Evolutionary conservation across 2,113 vertebrate genomes (phyloP), one percentile per base, ranked within the genome.

Genomic region (Glaucomys volans): DNA sequence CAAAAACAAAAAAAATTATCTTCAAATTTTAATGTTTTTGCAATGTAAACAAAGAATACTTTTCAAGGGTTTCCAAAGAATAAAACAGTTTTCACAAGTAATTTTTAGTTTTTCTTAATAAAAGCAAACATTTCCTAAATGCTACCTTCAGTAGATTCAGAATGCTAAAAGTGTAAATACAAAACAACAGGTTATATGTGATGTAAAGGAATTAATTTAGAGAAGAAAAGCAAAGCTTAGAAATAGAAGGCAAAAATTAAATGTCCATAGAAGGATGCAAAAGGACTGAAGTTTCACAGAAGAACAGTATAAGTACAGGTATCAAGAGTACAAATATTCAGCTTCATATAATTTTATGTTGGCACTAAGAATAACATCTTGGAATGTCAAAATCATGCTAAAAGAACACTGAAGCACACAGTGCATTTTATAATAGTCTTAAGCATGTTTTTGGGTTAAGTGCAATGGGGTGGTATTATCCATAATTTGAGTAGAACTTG

Each of bases 11-110:
- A 62, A 12, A n/a, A 83, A 57, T 62, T 93, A 26, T 26, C 7
- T 91, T 71, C 28, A 75, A 71, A 80, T n/a, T 74, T 97, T 83
- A 93, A 84, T 47, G 44, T 95, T 94, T 96, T 92, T 54, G 2
- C 11, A 66, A 7, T 76, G 10, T n/a, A 92, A 95, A 8, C 37
- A 52, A 71, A 96, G 20, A 94, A 90, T 90, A 42, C 57, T 24
- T 89, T 96, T 94, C 44, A 94, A 32, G 30, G 4, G 2, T 72
- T 52, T 80, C 32, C 11, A 80, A 82, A 91, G 28, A 72, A 28
- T 86, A 74, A 85, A 82, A 22, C 14, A 87, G 5, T 11, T 75
- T 35, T 87, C 18, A 37, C n/a, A 86, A 52, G 37, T 50, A 47
- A 40, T 17, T 92, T 94, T 93, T 69, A 77, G 4, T 47, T 30